phyloP scores from a whole-genome alignment of 2,113 vertebrate species.

The Labrus mixtus region DNA sequence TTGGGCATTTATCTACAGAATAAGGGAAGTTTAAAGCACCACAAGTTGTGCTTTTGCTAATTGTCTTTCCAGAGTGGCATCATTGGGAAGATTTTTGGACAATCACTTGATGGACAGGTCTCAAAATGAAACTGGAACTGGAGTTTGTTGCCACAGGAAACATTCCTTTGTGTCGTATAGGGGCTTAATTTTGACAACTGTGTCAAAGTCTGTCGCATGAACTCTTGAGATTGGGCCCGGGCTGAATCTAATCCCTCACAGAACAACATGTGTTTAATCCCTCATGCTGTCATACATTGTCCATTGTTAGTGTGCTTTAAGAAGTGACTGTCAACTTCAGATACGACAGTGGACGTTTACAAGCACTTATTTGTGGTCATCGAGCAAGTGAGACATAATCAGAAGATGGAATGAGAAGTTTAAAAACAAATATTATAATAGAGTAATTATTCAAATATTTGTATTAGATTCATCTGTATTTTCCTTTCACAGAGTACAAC shows the following conservation, averaged over 20 bases:
- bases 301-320: conserved; percentile 9
- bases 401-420: not conserved
- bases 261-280: conserved; percentile 38
- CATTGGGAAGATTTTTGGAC: conserved; percentile 4
- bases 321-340: conserved; percentile 1
- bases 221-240: not conserved
- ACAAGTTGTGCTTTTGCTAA: conserved; percentile 8
- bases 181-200: conserved; percentile 42
- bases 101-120: conserved; percentile 30
- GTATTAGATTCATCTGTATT: not conserved
- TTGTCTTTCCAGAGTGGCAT: conserved; percentile 38
- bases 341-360: conserved; percentile 3
- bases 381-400: conserved; percentile 1
- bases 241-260: conserved; percentile 14
- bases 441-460: not conserved
- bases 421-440: not conserved
- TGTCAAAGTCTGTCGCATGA: conserved; percentile 34
- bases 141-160: conserved; percentile 16
- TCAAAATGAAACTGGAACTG: conserved; percentile 38
- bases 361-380: not conserved
- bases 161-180: conserved; percentile 47
- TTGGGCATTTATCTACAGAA: conserved; percentile 19
- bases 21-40: conserved; percentile 41
- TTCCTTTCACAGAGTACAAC: not conserved
- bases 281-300: conserved; percentile 8